These are phyloP conservation scores for Platysteira castanea DNA, from an alignment of 2,113 vertebrate species.

Conservation along the genomic window DNA sequence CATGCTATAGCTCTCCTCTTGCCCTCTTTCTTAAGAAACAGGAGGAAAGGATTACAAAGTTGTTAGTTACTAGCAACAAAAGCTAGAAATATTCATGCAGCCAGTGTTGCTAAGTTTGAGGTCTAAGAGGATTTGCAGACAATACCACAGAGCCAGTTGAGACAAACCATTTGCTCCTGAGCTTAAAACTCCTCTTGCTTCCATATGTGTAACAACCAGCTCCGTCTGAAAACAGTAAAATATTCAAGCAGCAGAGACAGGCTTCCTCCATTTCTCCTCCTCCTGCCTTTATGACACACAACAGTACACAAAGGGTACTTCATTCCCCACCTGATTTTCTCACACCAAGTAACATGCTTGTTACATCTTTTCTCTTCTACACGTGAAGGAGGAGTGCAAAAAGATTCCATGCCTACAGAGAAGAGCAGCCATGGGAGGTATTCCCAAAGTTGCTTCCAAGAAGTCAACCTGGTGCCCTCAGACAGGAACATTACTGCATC, in stretches of 20 bases:
- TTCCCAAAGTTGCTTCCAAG: not conserved
- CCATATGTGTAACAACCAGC: not conserved
- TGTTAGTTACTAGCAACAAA: not conserved
- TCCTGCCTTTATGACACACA: not conserved
- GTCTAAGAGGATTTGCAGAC: not conserved
- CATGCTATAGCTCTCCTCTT: not conserved
- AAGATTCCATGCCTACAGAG: not conserved
- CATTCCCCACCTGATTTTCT: not conserved
- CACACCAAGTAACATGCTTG: not conserved
- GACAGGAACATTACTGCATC: not conserved
- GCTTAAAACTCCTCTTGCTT: not conserved
- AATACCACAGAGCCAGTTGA: not conserved
- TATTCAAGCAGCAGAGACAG: not conserved
- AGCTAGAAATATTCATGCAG: not conserved
- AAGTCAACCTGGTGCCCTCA: not conserved
- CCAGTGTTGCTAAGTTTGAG: not conserved
- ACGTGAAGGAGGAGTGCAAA: not conserved
- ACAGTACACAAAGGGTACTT: not conserved
- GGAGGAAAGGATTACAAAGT: not conserved
- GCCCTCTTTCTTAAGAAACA: not conserved
- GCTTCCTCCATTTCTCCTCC: not conserved
- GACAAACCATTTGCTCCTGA: not conserved
- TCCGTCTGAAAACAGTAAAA: not conserved
- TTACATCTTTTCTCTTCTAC: not conserved
- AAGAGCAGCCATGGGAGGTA: not conserved